Evolutionary conservation across 2,888 invertebrate genomes (phyloP).

Genomic region (Caenorhabditis doughertyi): DNA sequence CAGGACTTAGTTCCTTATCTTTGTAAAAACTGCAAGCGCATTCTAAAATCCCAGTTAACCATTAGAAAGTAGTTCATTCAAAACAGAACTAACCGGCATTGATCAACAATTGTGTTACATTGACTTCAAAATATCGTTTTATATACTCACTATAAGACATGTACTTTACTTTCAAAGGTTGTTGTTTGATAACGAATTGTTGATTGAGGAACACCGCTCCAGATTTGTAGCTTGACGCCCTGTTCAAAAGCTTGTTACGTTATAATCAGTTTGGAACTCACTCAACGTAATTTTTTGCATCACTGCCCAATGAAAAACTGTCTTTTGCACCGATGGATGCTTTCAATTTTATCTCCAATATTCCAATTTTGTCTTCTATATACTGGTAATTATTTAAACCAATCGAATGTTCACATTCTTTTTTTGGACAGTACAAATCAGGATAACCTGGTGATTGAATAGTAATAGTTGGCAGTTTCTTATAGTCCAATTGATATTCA

Average conservation of each 20-base stretch:
- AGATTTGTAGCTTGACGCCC: not conserved
- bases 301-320: not conserved
- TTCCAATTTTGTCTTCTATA: not conserved
- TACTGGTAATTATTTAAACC: not conserved
- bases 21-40: conserved; percentile 14
- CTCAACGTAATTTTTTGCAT: not conserved
- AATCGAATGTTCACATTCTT: not conserved
- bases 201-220: not conserved
- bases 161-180: not conserved
- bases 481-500: not conserved
- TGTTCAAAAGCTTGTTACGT: not conserved
- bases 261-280: not conserved
- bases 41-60: conserved; percentile 18
- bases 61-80: too few relatives aligned
- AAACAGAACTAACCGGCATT: not conserved
- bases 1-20: not conserved
- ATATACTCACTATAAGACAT: not conserved
- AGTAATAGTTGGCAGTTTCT: not conserved
- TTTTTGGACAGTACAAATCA: conserved; percentile 14
- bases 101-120: not conserved
- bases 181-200: conserved; percentile 30
- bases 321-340: not conserved
- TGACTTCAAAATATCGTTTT: conserved; percentile 13
- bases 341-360: conserved; percentile 1
- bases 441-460: conserved; percentile 26